Conservation (phyloP, 2,113 vertebrate species). For the Phaetusa simplex region DNA sequence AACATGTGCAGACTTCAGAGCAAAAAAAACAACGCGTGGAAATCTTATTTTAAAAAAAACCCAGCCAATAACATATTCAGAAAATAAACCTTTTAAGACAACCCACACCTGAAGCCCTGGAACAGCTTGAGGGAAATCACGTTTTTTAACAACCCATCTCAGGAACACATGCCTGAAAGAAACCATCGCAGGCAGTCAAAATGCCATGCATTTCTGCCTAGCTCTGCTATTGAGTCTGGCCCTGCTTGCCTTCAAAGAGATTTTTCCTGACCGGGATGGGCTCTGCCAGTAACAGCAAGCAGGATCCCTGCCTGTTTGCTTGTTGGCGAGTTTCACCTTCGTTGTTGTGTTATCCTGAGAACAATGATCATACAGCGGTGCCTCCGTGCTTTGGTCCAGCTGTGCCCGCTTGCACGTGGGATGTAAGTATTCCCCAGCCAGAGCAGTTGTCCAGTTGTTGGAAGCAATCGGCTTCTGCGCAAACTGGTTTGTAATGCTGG, state of each 20-base stretch:
- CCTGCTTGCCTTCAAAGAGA: neutral
- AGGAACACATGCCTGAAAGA: neutral
- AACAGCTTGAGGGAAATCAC: neutral
- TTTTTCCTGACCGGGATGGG: neutral
- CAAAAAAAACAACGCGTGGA: neutral
- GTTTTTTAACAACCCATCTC: neutral
- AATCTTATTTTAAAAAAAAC: neutral
- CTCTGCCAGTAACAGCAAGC: neutral
- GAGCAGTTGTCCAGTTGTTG: neutral
- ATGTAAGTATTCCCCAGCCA: neutral
- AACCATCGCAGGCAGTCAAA: neutral
- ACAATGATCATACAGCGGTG: rapidly evolving
- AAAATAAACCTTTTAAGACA: neutral
- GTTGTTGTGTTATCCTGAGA: rapidly evolving
- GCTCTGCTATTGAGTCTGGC: neutral
- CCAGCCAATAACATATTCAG: neutral
- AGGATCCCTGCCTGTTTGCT: neutral
- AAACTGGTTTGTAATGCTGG: neutral
- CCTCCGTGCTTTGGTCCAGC: neutral
- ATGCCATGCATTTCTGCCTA: neutral
- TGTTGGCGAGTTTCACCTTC: rapidly evolving
- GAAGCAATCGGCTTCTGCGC: neutral
- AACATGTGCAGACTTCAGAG: neutral
- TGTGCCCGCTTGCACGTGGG: neutral
- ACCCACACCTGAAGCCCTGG: neutral